A percentile compares a stretch with the other conserved stretches of the same genome.
phyloP scores from a whole-genome alignment of 2,797 vertebrate genomes.

The Meda fulgida region DNA sequence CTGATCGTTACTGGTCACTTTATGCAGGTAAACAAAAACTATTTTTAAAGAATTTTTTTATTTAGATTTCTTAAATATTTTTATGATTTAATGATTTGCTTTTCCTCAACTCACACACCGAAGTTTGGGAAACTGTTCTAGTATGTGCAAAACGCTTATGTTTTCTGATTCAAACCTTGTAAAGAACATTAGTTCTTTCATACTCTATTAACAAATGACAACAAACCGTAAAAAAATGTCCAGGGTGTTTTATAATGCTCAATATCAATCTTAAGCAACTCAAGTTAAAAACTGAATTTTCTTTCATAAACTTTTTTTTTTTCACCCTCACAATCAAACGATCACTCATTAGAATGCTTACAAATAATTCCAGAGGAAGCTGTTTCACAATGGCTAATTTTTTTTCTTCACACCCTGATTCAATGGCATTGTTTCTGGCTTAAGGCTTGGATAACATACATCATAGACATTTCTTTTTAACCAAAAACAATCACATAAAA shows the following conservation, averaged over 20 bases:
- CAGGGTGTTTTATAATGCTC: slow-evolving; percentile 52
- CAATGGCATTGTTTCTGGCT: slow-evolving; percentile 46
- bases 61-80: neutral
- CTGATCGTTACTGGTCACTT: neutral
- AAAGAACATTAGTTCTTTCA: neutral
- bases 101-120: neutral
- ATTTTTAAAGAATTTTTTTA: neutral
- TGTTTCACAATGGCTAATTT: slow-evolving; percentile 31
- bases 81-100: too few species aligned
- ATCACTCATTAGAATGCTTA: slow-evolving; percentile 20
- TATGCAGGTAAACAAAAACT: neutral
- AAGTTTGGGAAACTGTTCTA: neutral
- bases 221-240: neutral
- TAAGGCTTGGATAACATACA: slow-evolving; percentile 57
- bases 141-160: neutral
- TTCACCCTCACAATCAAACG: slow-evolving; percentile 35
- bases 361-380: slow-evolving; percentile 35
- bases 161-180: neutral
- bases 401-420: slow-evolving; percentile 39
- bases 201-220: neutral
- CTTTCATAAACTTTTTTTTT: slow-evolving; percentile 35
- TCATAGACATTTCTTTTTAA: slow-evolving; percentile 46
- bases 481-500: slow-evolving; percentile 61
- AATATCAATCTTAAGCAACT: slow-evolving; percentile 25
- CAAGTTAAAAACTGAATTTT: slow-evolving; percentile 38